Evolutionary conservation across 2,888 invertebrate genomes (phyloP), one percentile per base, ranked within the genome.

Genomic region (Heteromurus nitidus): DNA sequence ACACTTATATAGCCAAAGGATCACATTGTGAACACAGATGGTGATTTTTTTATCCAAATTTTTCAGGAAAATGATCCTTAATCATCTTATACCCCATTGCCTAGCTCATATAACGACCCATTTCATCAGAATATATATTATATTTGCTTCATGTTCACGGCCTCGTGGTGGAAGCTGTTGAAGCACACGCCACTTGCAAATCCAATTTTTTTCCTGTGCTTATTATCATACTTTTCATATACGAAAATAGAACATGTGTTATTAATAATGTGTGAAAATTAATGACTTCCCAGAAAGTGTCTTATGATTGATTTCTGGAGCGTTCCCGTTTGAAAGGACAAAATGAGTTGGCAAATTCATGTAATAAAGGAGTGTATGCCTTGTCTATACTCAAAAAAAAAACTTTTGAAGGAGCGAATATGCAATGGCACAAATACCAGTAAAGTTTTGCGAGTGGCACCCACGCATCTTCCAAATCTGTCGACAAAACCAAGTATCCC

Each of bases 231-330:
- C 13, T 36, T 36, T 36, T 9, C 13, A 55, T 55, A 24, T 24
- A 55, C 55, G 28, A 18, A 70, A 58, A 42, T 58, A 28, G 70
- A 60, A 70, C 70, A 70, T 53, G 55, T 64, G 75, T 75, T 75
- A 75, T 58, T 76, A 76, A 76, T 76, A 76, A 76, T 76, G 60
- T 68, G 68, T 68, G 28, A 60, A 69, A 69, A 77, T 69, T 69
- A 77, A 69, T 77, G 60, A 77, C 47, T 69, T 62, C 50, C 31
- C 68, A 58, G 55, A 36, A 44, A 58, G 44, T 31, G 42, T 67
- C 42, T 58, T 77, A 60, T 77, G 77, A 69, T 77, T 77, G 77
- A 77, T 77, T 76, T 58, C 53, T n/a, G 26, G 65, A 76, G 24
- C 58, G 68, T 60, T 67, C 60, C 67, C 76, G 47, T 60, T 76